Conservation (phyloP, 2,888 invertebrate species). For the Dryadula phaetusa region DNA sequence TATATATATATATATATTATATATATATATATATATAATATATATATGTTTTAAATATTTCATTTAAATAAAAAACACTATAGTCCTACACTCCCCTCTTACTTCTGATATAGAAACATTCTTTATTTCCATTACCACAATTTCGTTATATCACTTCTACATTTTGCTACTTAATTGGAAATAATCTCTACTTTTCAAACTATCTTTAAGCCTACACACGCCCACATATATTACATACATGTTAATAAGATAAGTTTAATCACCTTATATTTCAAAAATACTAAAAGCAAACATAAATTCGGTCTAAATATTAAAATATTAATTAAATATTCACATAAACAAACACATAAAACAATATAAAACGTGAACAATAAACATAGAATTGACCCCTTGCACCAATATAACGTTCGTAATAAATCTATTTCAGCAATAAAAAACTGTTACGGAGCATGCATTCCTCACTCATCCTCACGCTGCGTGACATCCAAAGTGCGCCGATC, state of each 20-base stretch:
- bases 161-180: neutral
- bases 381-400: conserved; percentile 23
- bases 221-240: too few relatives aligned
- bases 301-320: neutral
- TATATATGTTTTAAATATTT: too few relatives aligned
- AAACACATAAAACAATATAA: neutral
- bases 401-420: conserved; percentile 13
- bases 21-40: too few relatives aligned
- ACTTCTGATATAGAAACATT: neutral
- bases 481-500: conserved; percentile 66
- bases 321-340: neutral
- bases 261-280: too few relatives aligned
- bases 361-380: neutral
- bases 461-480: conserved; percentile 45
- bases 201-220: too few relatives aligned
- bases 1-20: too few relatives aligned
- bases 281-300: too few relatives aligned
- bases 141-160: neutral
- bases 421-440: conserved; percentile 39
- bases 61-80: too few relatives aligned
- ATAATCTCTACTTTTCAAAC: neutral
- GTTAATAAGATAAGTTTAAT: too few relatives aligned
- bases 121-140: neutral
- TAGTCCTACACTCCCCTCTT: neutral
- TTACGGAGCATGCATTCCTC: conserved; percentile 38